These are phyloP conservation scores for Hippocampus zosterae DNA, from an alignment of 2,113 vertebrate genomes.

Conservation along the genomic window DNA sequence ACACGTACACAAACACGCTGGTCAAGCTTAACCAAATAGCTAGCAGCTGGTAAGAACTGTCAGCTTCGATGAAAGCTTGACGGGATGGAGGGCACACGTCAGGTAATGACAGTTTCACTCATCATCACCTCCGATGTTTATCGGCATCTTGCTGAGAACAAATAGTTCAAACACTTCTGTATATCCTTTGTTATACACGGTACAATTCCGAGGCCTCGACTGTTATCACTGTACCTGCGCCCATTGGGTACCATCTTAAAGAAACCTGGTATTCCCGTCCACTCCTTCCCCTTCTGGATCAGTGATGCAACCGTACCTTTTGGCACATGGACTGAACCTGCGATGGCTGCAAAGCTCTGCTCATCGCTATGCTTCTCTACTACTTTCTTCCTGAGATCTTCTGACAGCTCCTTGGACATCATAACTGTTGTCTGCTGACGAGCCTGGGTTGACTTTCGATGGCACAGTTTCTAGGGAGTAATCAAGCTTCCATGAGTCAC, in stretches of 20 bases:
- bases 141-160: background rate
- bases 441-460: background rate
- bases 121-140: conserved; percentile 23
- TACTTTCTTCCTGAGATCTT: background rate
- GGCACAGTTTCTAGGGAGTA: background rate
- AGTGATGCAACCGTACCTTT: too few species aligned
- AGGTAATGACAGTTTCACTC: conserved; percentile 39
- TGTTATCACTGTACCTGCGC: too few species aligned
- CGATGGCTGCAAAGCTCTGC: too few species aligned
- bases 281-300: too few species aligned
- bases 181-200: too few species aligned
- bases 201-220: too few species aligned
- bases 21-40: conserved; percentile 34
- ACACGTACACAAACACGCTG: background rate
- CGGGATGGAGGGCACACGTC: conserved; percentile 10
- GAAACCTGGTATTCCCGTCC: too few species aligned
- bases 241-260: too few species aligned
- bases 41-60: conserved; percentile 23
- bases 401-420: background rate
- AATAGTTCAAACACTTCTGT: background rate
- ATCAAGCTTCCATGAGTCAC: background rate
- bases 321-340: too few species aligned
- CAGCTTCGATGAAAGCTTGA: conserved; percentile 8
- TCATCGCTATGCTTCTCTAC: too few species aligned
- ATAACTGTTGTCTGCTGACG: background rate